phyloP scores from a whole-genome alignment of 2,113 vertebrate species.

The Machaerirhynchus nigripectus region DNA sequence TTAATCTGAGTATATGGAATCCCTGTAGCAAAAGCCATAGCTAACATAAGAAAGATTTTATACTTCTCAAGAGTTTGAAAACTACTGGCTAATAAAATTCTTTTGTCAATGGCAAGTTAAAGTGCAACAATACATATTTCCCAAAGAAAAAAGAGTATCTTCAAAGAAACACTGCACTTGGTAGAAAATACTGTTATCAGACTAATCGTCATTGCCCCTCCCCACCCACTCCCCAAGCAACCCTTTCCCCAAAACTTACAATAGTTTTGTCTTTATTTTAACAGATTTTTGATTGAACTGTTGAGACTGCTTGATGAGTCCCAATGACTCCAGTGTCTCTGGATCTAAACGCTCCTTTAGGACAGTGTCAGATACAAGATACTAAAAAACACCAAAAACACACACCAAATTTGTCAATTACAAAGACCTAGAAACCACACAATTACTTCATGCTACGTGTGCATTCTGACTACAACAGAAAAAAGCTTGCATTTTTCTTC shows the following conservation, averaged over 20 bases:
- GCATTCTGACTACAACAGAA: background rate
- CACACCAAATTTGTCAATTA: background rate
- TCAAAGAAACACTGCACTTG: background rate
- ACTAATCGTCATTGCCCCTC: background rate
- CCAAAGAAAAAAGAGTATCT: background rate
- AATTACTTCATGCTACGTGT: background rate
- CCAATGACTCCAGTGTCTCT: slow-evolving; percentile 94
- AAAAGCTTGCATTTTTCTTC: background rate
- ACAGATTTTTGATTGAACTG: slow-evolving; percentile 99
- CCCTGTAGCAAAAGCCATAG: background rate
- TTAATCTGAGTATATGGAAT: background rate
- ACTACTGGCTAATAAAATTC: background rate
- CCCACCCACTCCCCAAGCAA: background rate
- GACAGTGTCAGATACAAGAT: slow-evolving; percentile 91
- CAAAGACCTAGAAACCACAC: background rate
- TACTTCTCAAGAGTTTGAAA: background rate
- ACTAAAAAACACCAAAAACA: slow-evolving; percentile 70
- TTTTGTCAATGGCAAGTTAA: background rate
- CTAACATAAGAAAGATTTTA: background rate
- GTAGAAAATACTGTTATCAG: background rate
- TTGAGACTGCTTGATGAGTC: slow-evolving; percentile 96
- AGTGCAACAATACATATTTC: background rate
- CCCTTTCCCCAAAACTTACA: slow-evolving; percentile 80
- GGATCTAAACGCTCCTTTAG: slow-evolving; percentile 96
- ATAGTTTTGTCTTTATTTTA: slow-evolving; percentile 99